A percentile compares a stretch with the other conserved stretches of the same genome.
Conservation (phyloP, 2,113 vertebrate genomes). For the Meleagris gallopavo region DNA sequence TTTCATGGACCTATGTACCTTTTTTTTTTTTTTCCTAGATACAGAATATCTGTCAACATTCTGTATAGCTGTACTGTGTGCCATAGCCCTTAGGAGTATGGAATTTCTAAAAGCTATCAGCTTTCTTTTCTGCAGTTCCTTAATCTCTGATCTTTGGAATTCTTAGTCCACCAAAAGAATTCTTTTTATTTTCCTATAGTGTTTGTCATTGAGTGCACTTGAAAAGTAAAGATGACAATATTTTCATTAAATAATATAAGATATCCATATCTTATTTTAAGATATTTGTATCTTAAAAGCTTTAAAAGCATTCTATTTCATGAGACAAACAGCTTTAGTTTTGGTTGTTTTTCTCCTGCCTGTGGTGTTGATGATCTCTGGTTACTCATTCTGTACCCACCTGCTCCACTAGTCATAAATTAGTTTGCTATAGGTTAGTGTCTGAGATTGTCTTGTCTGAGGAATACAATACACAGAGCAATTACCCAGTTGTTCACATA, state of each 20-base stretch:
- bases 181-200: not conserved
- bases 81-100: not conserved
- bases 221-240: not conserved
- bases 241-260: not conserved
- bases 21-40: not conserved
- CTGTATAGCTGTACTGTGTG: not conserved
- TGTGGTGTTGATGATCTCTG: not conserved
- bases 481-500: not conserved
- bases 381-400: not conserved
- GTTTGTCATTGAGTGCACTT: not conserved
- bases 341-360: not conserved
- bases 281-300: no score
- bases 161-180: not conserved
- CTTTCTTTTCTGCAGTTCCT: not conserved
- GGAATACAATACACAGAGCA: not conserved
- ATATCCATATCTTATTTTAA: no score
- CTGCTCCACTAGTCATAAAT: not conserved
- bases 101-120: not conserved
- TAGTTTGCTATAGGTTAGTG: not conserved
- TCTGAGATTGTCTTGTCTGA: not conserved
- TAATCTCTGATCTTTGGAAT: not conserved
- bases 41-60: not conserved
- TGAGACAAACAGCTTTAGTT: not conserved
- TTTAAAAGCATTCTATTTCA: not conserved
- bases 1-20: not conserved